Percentiles rank a stretch among this genome's conserved stretches.
phyloP scores from a whole-genome alignment of 2,888 invertebrate genomes.

The Hirtodrosophila cameraria region DNA sequence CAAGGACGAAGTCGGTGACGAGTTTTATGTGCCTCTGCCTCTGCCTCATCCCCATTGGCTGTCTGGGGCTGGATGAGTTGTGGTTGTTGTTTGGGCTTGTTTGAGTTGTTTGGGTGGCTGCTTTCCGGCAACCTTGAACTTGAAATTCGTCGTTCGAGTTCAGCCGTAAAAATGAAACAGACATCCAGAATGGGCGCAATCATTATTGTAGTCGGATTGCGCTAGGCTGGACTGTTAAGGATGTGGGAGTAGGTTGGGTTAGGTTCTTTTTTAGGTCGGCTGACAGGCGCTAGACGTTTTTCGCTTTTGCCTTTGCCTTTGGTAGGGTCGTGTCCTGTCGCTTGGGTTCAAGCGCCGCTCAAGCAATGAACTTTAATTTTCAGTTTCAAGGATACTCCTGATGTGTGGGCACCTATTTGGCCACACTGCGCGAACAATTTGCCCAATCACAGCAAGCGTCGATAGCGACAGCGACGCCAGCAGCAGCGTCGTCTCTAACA shows the following conservation, averaged over 20 bases:
- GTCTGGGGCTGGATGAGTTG: constrained; percentile 40
- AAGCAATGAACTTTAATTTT: constrained; percentile 77
- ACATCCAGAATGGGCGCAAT: constrained; percentile 56
- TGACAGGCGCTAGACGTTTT: constrained; percentile 44
- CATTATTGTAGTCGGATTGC: constrained; percentile 26
- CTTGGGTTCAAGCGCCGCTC: constrained; percentile 67
- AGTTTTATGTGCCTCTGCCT: constrained; percentile 21
- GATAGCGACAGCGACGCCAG: constrained; percentile 11
- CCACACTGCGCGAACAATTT: background rate
- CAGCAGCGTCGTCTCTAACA: constrained; percentile 25
- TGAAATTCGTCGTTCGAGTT: constrained; percentile 78
- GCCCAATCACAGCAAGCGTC: constrained; percentile 17
- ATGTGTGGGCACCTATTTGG: constrained; percentile 35
- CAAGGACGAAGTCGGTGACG: constrained; percentile 26
- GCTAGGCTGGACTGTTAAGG: background rate
- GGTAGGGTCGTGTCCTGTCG: constrained; percentile 59
- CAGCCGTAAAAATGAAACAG: constrained; percentile 55
- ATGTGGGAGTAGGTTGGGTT: background rate
- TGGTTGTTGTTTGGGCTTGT: constrained; percentile 24
- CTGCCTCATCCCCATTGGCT: background rate
- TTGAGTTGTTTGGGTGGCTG: constrained; percentile 45
- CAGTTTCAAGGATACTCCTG: constrained; percentile 67
- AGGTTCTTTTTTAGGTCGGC: background rate
- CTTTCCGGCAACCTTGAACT: constrained; percentile 82
- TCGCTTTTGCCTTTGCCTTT: constrained; percentile 20